Evolutionary conservation across 2,113 vertebrate genomes (phyloP).

Genomic region (Eolophus roseicapilla): DNA sequence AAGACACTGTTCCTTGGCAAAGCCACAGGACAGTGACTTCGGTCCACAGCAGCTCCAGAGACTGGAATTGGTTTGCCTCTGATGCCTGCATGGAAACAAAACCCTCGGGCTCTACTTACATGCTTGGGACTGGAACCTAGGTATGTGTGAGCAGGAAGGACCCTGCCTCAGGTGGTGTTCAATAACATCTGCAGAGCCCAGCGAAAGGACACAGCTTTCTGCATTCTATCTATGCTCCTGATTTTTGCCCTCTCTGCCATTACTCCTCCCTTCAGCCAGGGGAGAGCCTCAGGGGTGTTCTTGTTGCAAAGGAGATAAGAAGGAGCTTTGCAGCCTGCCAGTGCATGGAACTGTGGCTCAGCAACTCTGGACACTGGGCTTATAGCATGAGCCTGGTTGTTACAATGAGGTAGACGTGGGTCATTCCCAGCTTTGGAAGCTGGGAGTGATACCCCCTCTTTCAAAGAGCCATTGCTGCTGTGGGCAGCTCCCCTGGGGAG

Average conservation of each 20-base stretch:
- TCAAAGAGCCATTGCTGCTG: neutral
- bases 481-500: neutral
- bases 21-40: neutral
- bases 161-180: neutral
- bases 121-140: neutral
- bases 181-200: neutral
- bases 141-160: neutral
- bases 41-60: neutral
- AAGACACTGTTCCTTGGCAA: neutral
- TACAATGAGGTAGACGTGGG: neutral
- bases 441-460: neutral
- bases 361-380: rapidly evolving
- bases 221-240: neutral
- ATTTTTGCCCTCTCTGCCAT: neutral
- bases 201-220: neutral
- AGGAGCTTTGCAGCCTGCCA: neutral
- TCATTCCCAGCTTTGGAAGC: neutral
- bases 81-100: neutral
- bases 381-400: neutral
- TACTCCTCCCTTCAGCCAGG: neutral
- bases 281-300: neutral
- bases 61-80: neutral
- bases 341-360: neutral
- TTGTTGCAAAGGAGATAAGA: neutral
- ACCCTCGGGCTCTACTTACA: neutral